Conservation (phyloP, 2,888 invertebrate genomes). For the Stratiomys singularior region DNA sequence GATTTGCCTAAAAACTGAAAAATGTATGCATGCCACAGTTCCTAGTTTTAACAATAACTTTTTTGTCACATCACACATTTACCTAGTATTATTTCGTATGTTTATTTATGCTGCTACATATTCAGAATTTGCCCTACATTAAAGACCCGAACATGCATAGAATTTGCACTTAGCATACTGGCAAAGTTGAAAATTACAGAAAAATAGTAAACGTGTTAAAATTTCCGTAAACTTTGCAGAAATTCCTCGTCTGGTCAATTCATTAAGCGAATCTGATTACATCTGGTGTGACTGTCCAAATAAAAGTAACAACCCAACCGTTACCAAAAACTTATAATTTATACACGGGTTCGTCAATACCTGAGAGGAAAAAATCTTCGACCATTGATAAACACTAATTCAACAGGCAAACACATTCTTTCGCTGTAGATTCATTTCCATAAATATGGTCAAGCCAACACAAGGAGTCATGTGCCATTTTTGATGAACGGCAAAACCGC, state of each 20-base stretch:
- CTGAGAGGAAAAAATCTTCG: background rate
- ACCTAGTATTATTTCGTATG: background rate
- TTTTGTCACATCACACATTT: no score
- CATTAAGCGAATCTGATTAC: background rate
- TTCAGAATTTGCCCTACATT: slow-evolving; percentile 1
- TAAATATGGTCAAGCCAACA: background rate
- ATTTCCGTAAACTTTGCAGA: no score
- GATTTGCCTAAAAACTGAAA: background rate
- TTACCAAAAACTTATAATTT: background rate
- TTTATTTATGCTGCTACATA: background rate
- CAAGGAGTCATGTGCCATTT: background rate
- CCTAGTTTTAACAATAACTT: background rate
- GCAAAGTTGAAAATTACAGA: no score
- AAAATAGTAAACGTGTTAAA: no score
- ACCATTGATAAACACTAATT: slow-evolving; percentile 21
- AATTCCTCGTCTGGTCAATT: background rate
- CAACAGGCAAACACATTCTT: background rate
- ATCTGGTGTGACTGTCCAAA: background rate
- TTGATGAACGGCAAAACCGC: background rate
- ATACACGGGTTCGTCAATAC: background rate
- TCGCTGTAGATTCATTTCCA: background rate
- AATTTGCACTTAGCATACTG: no score
- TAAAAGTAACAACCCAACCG: no score
- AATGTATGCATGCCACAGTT: background rate
- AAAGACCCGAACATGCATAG: no score